phyloP scores from a whole-genome alignment of 2,797 vertebrate species.

The Gila robusta region DNA sequence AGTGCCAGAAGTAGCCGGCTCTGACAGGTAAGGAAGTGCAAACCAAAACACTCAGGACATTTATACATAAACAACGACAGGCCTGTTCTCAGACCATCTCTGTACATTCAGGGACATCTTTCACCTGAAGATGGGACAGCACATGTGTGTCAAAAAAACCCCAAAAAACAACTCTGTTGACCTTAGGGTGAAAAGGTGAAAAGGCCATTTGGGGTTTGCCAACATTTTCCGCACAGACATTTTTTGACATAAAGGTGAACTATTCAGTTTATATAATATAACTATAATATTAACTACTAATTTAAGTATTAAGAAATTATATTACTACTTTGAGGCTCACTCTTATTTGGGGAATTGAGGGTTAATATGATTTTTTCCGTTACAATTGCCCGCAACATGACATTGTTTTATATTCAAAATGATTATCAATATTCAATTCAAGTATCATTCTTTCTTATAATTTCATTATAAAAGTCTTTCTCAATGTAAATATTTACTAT shows the following conservation, averaged over 20 bases:
- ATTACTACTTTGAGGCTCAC: neutral
- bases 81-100: neutral
- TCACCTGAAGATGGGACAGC: slow-evolving; percentile 24
- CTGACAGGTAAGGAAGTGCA: neutral
- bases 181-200: slow-evolving; percentile 30
- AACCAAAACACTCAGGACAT: slow-evolving; percentile 36
- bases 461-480: neutral
- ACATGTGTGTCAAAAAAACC: no score
- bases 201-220: slow-evolving; percentile 27
- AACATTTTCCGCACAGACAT: slow-evolving; percentile 13
- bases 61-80: slow-evolving; percentile 39
- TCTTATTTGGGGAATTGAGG: neutral
- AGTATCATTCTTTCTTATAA: neutral
- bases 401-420: neutral
- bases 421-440: neutral
- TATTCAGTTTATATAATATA: neutral
- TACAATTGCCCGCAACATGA: neutral
- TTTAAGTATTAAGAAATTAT: neutral
- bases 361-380: neutral
- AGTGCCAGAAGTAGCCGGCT: slow-evolving; percentile 23
- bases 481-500: neutral
- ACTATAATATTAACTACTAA: neutral
- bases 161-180: neutral
- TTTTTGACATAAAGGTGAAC: neutral
- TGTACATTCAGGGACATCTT: neutral